phyloP scores from a whole-genome alignment of 2,113 vertebrate genomes.

The Coracopsis vasa region DNA sequence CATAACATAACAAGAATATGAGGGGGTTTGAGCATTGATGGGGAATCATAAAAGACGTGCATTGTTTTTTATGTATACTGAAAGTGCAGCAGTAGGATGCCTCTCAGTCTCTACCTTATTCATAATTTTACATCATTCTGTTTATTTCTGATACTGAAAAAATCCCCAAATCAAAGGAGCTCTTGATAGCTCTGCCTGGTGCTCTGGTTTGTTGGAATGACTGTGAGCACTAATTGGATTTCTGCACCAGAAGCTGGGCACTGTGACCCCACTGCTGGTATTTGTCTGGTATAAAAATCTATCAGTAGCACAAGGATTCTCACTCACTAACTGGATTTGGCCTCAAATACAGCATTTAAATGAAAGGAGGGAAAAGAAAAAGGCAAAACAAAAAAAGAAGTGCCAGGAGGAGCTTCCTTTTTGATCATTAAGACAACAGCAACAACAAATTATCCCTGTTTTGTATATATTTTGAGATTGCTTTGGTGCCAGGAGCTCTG shows the following conservation, averaged over 20 bases:
- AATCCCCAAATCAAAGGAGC: neutral
- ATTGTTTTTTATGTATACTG: neutral
- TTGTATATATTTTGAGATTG: neutral
- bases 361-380: neutral
- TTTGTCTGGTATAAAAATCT: neutral
- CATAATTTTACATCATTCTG: neutral
- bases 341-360: neutral
- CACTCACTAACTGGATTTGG: neutral
- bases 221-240: neutral
- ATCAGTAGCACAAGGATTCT: neutral
- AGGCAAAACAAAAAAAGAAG: neutral
- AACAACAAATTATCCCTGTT: neutral
- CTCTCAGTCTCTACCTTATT: neutral
- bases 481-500: slow-evolving; percentile 44
- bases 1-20: neutral
- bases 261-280: neutral
- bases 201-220: neutral
- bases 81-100: neutral
- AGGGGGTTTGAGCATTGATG: neutral
- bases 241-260: neutral
- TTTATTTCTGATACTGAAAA: neutral
- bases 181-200: neutral
- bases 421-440: slow-evolving; percentile 19
- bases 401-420: neutral
- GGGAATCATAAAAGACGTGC: neutral